Base-by-base conservation (phyloP, 2,888 invertebrate species). In the Eristalis arbustorum region DNA sequence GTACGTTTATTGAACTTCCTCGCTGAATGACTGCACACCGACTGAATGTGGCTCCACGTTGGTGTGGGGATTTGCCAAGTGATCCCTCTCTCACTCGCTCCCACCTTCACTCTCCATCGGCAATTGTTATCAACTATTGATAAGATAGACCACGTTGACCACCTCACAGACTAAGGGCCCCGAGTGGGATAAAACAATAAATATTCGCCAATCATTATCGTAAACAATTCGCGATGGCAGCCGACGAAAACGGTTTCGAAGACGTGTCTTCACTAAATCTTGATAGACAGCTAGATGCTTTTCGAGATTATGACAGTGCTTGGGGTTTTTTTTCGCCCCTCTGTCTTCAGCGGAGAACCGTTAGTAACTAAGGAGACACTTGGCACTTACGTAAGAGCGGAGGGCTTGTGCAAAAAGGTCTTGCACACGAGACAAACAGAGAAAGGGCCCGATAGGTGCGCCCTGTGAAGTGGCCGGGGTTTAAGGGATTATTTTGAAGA, bases 81-180 rank as follows among this genome's bases (percentile, higher is more conserved):
- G 71, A 81, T 79, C 67, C 66, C 67, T 49, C 74, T 83, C 71
- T 75, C 31, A 31, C 31, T 31, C 31, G 8, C 57, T 23, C 57
- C 13, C 5, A 13, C 42, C 14, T 42, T 11, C 14, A 4, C 42
- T 4, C 14, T 1, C 5, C n/a, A 5, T 23, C 5, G 72, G 72
- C 71, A 68, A 56, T 49, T 13, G 42, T 83, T 87, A 87, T 87
- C 87, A 75, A n/a, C 49, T 64, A 22, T 34, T 84, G 87, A 87
- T 87, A 87, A 87, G 87, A 87, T 79, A 79, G 31, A 64, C 56
- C 42, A 77, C 31, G 10, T 28, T 66, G 31, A 56, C 25, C 73
- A 61, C 64, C 40, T 8, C 18, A 49, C 8, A 18, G 59, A 59
- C 59, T 25, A 40, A 28, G 18, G 11, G 62, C 62, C n/a, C 14